A percentile compares a stretch with the other conserved stretches of the same genome.
phyloP scores from a whole-genome alignment of 2,797 vertebrate species.

The Diglossa cyanea region DNA sequence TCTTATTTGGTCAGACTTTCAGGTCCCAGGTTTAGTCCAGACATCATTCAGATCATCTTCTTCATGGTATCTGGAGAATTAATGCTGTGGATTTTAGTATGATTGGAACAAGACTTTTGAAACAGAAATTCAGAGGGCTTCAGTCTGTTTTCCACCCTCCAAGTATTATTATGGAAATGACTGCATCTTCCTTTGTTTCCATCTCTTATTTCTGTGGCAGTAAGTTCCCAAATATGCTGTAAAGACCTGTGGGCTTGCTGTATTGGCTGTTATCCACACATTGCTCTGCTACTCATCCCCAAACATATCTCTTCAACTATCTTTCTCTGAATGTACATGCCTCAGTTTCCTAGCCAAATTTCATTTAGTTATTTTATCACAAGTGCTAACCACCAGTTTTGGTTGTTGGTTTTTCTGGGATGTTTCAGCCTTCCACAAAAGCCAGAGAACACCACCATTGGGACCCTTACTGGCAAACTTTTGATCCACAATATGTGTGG shows the following conservation, averaged over 20 bases:
- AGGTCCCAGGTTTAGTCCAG: neutral
- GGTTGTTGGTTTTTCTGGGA: neutral
- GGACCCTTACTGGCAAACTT: neutral
- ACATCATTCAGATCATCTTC: neutral
- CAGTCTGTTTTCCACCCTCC: fast-evolving
- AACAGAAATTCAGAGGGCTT: neutral
- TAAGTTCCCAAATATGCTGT: neutral
- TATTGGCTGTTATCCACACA: neutral
- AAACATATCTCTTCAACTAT: neutral
- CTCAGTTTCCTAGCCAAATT: neutral
- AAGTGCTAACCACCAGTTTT: neutral
- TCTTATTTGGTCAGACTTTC: neutral
- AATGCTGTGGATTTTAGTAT: neutral
- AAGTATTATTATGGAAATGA: neutral
- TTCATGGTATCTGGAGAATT: neutral
- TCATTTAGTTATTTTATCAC: neutral
- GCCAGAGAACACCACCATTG: neutral
- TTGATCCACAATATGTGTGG: neutral
- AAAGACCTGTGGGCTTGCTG: neutral
- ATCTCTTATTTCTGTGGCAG: neutral
- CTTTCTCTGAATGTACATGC: neutral
- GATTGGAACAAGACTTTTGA: neutral
- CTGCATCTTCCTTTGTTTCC: neutral
- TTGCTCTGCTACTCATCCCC: neutral
- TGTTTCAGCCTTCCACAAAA: neutral